Evolutionary conservation across 2,113 vertebrate genomes (phyloP).

Genomic region (Lipophrys pholis): DNA sequence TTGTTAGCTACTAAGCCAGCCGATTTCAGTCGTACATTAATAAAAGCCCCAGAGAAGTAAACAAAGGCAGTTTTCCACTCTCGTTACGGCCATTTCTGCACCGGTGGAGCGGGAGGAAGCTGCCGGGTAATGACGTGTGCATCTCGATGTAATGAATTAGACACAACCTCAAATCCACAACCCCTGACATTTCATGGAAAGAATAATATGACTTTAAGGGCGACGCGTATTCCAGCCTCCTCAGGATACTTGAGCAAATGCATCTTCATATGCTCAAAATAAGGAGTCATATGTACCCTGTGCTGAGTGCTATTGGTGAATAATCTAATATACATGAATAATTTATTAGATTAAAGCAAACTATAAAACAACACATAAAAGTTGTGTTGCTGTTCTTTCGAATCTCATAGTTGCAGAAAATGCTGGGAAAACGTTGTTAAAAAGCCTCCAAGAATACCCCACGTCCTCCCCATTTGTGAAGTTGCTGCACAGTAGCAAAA

Average conservation of each 20-base stretch:
- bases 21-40: conserved; percentile 57
- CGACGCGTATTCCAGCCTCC: conserved; percentile 23
- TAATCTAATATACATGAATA: not conserved
- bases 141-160: conserved; percentile 72
- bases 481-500: conserved; percentile 43
- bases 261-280: conserved; percentile 12
- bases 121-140: conserved; percentile 71
- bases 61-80: conserved; percentile 67
- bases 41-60: conserved; percentile 66
- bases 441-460: conserved; percentile 20
- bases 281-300: not conserved
- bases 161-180: conserved; percentile 61
- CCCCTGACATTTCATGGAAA: conserved; percentile 50
- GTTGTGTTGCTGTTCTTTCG: not conserved
- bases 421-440: conserved; percentile 24
- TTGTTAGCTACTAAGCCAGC: conserved; percentile 70
- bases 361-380: conserved; percentile 1
- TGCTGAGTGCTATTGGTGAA: conserved; percentile 11
- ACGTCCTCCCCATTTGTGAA: conserved; percentile 43
- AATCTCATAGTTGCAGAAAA: conserved; percentile 2
- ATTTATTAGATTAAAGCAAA: too few species aligned
- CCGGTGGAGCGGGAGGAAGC: conserved; percentile 54
- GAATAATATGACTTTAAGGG: conserved; percentile 46
- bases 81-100: conserved; percentile 70
- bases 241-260: conserved; percentile 32